These are phyloP conservation scores for Pteronura brasiliensis DNA, from an alignment of 2,113 vertebrate genomes.

Conservation along the genomic window DNA sequence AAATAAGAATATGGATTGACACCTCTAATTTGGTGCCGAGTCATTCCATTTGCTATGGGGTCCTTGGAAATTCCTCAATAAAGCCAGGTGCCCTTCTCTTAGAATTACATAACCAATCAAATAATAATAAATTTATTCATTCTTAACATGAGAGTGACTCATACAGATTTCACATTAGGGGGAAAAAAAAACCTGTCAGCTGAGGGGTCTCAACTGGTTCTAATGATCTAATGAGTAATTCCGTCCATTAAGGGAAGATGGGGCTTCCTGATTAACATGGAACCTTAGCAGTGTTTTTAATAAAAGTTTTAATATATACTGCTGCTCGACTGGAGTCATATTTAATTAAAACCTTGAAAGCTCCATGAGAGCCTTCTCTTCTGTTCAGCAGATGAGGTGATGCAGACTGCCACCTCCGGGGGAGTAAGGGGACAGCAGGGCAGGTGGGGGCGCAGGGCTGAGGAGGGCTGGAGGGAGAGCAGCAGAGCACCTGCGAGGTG, in stretches of 20 bases:
- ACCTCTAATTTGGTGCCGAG: constrained; percentile 66
- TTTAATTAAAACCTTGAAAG: constrained; percentile 81
- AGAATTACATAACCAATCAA: constrained; percentile 78
- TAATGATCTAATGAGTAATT: constrained; percentile 83
- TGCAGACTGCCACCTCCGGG: neutral
- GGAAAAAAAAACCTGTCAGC: constrained; percentile 66
- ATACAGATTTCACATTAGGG: constrained; percentile 72
- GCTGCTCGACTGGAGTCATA: constrained; percentile 68
- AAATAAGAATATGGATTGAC: constrained; percentile 60
- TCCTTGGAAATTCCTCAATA: constrained; percentile 68
- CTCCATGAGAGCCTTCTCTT: constrained; percentile 59
- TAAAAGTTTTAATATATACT: constrained; percentile 79
- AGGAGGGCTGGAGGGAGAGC: too few species aligned
- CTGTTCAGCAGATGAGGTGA: constrained; percentile 56
- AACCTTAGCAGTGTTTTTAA: constrained; percentile 80
- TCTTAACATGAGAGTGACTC: constrained; percentile 82
- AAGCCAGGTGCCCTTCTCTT: constrained; percentile 76
- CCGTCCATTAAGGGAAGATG: constrained; percentile 81
- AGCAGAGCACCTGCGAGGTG: neutral
- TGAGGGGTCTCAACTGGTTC: constrained; percentile 77
- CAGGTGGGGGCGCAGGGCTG: neutral
- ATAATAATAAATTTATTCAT: constrained; percentile 76
- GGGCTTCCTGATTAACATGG: constrained; percentile 77
- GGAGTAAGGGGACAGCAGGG: too few species aligned
- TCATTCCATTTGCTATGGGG: constrained; percentile 67